phyloP scores from a whole-genome alignment of 2,888 invertebrate species.

The Acanthoscelides obtectus region DNA sequence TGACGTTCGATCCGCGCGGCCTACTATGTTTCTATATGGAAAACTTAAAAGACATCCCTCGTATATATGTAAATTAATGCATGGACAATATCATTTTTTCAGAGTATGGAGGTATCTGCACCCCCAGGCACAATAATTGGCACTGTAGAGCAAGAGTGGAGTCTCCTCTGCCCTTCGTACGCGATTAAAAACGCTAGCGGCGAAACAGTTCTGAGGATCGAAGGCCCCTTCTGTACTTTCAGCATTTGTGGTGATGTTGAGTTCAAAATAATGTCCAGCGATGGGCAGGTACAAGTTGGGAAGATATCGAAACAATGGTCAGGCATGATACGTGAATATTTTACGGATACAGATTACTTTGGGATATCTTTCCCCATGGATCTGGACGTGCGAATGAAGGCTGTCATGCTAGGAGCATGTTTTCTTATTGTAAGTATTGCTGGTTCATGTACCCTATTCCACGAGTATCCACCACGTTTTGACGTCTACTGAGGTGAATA shows the following conservation, averaged over 20 bases:
- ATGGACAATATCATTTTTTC: constrained; percentile 25
- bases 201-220: constrained; percentile 70
- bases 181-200: constrained; percentile 69
- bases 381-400: constrained; percentile 80
- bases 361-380: constrained; percentile 89
- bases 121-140: constrained; percentile 71
- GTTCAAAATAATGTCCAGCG: constrained; percentile 74
- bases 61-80: neutral
- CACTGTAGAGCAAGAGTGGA: constrained; percentile 72
- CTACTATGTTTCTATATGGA: too few species aligned
- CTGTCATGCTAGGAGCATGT: constrained; percentile 73
- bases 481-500: too few species aligned
- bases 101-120: constrained; percentile 73
- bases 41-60: too few species aligned
- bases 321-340: constrained; percentile 73
- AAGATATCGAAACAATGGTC: constrained; percentile 89
- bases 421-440: constrained; percentile 70
- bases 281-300: constrained; percentile 74
- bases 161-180: constrained; percentile 68
- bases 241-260: constrained; percentile 78
- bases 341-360: constrained; percentile 85
- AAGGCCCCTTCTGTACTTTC: constrained; percentile 77
- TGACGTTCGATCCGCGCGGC: too few species aligned
- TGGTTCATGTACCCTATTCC: too few species aligned
- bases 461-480: too few species aligned